Conservation (phyloP, 2,113 vertebrate species). For the Butorides virescens region DNA sequence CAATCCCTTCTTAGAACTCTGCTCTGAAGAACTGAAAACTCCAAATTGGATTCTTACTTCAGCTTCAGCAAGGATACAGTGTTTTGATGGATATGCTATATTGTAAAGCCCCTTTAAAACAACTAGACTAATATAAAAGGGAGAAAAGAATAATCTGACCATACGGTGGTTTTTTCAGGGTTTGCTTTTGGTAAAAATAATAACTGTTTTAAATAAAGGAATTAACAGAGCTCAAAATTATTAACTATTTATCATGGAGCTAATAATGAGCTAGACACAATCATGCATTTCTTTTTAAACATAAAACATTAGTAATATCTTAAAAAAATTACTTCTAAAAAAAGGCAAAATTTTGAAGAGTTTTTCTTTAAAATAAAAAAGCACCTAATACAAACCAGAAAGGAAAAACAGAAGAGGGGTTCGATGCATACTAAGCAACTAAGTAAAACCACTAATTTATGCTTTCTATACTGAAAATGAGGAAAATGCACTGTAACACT, state of each 20-base stretch:
- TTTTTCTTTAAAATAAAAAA: neutral
- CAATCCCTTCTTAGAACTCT: neutral
- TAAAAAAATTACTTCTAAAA: neutral
- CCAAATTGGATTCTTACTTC: neutral
- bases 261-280: neutral
- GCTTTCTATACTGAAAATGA: neutral
- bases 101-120: neutral
- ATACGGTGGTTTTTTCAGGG: neutral
- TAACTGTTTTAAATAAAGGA: neutral
- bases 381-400: neutral
- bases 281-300: neutral
- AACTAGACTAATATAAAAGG: neutral
- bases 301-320: neutral
- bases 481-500: neutral
- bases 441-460: neutral
- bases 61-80: neutral
- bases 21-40: neutral
- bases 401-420: neutral
- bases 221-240: slow-evolving; percentile 1
- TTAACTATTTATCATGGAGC: neutral
- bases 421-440: neutral
- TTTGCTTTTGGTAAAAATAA: neutral
- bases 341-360: neutral
- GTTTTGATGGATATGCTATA: neutral
- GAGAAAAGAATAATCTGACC: neutral